Evolutionary conservation across 2,888 invertebrate species (phyloP).

Genomic region (Siphlonurus alternatus): DNA sequence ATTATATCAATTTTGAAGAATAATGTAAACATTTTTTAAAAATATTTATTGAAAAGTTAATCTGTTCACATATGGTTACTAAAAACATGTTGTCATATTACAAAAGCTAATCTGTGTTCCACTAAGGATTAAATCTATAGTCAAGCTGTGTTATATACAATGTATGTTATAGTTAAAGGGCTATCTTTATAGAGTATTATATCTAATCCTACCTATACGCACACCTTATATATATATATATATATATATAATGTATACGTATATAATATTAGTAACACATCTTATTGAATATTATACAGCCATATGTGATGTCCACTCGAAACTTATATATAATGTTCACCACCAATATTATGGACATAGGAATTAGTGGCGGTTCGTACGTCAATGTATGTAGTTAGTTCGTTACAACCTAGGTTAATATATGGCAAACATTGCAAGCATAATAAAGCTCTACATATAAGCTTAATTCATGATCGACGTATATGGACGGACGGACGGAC

Average conservation of each 20-base stretch:
- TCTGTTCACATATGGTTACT: background rate
- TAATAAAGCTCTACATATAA: background rate
- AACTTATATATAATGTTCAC: background rate
- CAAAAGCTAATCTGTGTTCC: background rate
- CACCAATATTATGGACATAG: background rate
- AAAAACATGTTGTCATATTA: background rate
- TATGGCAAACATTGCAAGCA: background rate
- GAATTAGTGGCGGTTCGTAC: background rate
- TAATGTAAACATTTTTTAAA: too few species aligned
- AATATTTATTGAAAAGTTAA: background rate
- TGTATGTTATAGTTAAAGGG: too few species aligned
- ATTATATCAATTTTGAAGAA: too few species aligned
- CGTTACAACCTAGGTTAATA: background rate
- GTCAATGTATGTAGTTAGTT: background rate
- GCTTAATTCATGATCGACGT: background rate
- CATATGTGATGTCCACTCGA: background rate
- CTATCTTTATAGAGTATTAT: background rate
- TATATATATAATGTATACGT: too few species aligned
- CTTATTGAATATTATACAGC: background rate
- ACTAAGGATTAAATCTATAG: background rate
- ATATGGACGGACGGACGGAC: too few species aligned
- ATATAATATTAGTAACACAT: background rate
- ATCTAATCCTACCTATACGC: background rate
- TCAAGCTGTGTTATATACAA: too few species aligned
- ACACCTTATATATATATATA: too few species aligned